phyloP scores from a whole-genome alignment of 2,797 vertebrate genomes.

The Chiloscyllium punctatum region DNA sequence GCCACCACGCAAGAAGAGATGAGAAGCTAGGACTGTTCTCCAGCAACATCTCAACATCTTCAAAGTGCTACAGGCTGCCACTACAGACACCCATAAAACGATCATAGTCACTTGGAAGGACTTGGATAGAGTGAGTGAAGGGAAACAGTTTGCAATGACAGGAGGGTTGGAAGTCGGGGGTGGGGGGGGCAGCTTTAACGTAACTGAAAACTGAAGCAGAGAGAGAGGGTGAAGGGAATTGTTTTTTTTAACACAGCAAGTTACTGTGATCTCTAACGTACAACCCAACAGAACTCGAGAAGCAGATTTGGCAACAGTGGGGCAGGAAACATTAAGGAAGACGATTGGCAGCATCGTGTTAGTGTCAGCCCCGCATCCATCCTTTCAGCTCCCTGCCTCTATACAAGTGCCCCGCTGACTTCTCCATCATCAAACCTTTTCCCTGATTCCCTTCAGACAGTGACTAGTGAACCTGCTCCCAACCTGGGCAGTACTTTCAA shows the following conservation, averaged over 20 bases:
- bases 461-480: neutral
- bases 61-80: too few species aligned
- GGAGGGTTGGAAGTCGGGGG: neutral
- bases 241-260: neutral
- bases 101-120: neutral
- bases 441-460: neutral
- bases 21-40: too few species aligned
- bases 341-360: neutral
- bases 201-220: neutral
- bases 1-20: neutral
- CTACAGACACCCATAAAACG: neutral
- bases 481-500: too few species aligned
- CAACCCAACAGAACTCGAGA: neutral
- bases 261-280: neutral
- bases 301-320: neutral
- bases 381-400: neutral
- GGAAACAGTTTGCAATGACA: neutral
- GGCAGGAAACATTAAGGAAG: neutral
- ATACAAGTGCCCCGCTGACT: neutral
- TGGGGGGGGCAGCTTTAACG: neutral
- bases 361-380: neutral
- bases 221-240: neutral
- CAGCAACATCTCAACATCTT: too few species aligned
- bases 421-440: neutral
- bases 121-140: neutral